These are phyloP conservation scores for Callithrix jacchus DNA, from an alignment of 2,113 vertebrate genomes.

Conservation along the genomic window DNA sequence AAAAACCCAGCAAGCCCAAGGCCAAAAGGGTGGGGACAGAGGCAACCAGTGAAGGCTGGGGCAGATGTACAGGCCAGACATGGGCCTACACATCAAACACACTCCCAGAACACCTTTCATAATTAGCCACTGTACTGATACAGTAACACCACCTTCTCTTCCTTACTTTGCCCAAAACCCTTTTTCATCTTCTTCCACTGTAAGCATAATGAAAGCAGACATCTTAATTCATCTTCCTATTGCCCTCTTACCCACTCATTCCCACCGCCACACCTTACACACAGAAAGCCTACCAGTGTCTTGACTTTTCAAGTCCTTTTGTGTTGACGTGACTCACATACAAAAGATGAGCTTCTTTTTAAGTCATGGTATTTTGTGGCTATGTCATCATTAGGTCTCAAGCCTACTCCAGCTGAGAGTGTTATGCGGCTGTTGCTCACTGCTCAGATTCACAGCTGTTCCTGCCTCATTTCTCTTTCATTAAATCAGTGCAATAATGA, in stretches of 20 bases:
- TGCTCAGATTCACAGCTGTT: not conserved
- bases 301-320: not conserved
- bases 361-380: not conserved
- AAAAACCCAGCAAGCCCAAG: not conserved
- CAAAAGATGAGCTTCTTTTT: not conserved
- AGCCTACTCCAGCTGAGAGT: not conserved
- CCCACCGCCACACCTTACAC: not conserved
- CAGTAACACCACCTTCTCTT: not conserved
- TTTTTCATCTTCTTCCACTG: not conserved
- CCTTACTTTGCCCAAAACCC: not conserved
- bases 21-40: not conserved
- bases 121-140: not conserved
- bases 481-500: not conserved
- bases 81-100: rapidly evolving
- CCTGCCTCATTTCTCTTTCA: not conserved
- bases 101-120: not conserved
- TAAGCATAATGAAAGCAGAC: not conserved
- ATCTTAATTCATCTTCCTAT: not conserved
- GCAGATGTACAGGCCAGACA: not conserved
- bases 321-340: not conserved
- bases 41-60: not conserved
- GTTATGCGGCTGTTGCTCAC: not conserved
- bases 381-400: not conserved
- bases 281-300: not conserved
- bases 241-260: not conserved